These are phyloP conservation scores for Salvator merianae DNA, from an alignment of 2,113 vertebrate genomes.

Conservation along the genomic window DNA sequence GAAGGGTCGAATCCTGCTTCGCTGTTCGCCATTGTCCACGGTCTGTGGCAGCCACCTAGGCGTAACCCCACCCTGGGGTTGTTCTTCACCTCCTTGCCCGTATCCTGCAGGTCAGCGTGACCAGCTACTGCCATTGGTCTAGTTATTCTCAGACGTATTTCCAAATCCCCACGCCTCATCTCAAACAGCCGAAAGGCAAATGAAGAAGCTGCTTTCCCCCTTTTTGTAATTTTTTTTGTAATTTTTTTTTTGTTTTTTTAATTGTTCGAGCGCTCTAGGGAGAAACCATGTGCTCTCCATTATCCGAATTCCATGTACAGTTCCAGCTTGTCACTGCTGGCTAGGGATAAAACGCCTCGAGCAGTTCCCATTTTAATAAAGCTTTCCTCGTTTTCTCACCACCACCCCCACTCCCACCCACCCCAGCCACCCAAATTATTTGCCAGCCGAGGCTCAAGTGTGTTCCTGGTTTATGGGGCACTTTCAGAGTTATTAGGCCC, in stretches of 20 bases:
- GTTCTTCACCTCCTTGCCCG: too few relatives aligned
- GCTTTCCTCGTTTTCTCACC: slow-evolving; percentile 59
- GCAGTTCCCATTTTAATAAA: slow-evolving; percentile 71
- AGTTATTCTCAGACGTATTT: background rate
- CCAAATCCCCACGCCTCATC: slow-evolving; percentile 34
- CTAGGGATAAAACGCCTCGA: slow-evolving; percentile 59
- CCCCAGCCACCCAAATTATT: slow-evolving; percentile 37
- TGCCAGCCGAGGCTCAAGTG: slow-evolving; percentile 69
- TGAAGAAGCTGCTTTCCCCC: slow-evolving; percentile 25
- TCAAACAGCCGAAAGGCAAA: slow-evolving; percentile 40
- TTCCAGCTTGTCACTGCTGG: slow-evolving; percentile 70
- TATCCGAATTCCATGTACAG: slow-evolving; percentile 71
- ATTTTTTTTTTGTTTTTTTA: background rate
- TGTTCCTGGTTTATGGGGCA: slow-evolving; percentile 66
- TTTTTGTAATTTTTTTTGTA: too few relatives aligned
- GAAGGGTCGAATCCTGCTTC: too few relatives aligned
- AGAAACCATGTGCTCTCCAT: slow-evolving; percentile 63
- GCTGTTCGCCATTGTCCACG: too few relatives aligned
- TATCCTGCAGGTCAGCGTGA: too few relatives aligned
- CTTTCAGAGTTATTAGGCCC: slow-evolving; percentile 71
- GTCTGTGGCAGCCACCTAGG: too few relatives aligned
- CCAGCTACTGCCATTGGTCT: too few relatives aligned
- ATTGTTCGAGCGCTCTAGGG: slow-evolving; percentile 64
- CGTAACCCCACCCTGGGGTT: too few relatives aligned
- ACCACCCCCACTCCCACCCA: background rate